phyloP scores from a whole-genome alignment of 2,113 vertebrate genomes.

The Carassius gibelio region DNA sequence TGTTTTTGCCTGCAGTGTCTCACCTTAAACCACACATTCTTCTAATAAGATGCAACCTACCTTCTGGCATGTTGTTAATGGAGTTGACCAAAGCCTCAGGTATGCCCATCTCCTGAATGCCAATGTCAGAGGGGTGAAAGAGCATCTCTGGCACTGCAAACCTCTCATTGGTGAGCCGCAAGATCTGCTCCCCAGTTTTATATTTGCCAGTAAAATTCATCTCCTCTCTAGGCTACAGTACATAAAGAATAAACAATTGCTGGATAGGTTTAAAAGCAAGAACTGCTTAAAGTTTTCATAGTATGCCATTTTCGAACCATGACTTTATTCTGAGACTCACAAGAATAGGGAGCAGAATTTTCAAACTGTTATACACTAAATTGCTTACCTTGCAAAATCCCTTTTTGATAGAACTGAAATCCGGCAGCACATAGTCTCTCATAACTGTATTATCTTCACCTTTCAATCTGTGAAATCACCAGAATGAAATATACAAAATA shows the following conservation, averaged over 20 bases:
- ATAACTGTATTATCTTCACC: conserved; percentile 91
- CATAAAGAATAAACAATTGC: background rate
- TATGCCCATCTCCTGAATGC: conserved; percentile 97
- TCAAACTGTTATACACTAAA: background rate
- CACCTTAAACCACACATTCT: background rate
- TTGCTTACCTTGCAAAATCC: conserved; percentile 94
- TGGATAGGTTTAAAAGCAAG: background rate
- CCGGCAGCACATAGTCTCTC: conserved; percentile 96
- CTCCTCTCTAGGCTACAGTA: conserved; percentile 86
- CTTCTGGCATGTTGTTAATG: conserved; percentile 91
- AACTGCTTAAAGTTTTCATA: background rate
- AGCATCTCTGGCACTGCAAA: conserved; percentile 98
- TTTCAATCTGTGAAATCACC: conserved; percentile 80
- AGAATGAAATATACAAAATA: background rate
- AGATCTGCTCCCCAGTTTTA: conserved; percentile 94
- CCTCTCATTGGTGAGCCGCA: conserved; percentile 91
- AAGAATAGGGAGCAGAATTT: background rate
- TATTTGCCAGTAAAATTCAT: conserved; percentile 96
- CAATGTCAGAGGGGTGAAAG: conserved; percentile 94
- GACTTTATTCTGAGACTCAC: too few species aligned
- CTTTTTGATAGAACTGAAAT: conserved; percentile 98
- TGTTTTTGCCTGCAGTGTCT: too few species aligned
- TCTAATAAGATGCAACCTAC: conserved; percentile 64
- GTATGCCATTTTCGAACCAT: background rate
- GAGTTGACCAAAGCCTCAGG: conserved; percentile 92